These are phyloP conservation scores for Caenorhabditis auriculariae DNA, from an alignment of 2,888 invertebrate genomes.

Conservation along the genomic window DNA sequence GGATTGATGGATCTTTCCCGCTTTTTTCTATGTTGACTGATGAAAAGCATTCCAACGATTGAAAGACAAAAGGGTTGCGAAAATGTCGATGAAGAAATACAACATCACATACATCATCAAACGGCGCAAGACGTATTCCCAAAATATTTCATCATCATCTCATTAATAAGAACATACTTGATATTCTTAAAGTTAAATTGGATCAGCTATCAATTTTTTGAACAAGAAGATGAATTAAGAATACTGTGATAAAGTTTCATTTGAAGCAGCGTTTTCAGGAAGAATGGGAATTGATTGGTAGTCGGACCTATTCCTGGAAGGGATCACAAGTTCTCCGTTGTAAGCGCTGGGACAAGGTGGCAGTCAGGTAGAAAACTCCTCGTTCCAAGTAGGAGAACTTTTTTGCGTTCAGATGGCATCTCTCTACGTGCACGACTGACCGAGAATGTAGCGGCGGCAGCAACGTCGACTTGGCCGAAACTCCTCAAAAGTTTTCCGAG, in stretches of 20 bases:
- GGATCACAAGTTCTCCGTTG: conserved; percentile 38
- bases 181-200: no score
- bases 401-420: conserved; percentile 35
- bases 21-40: no score
- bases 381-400: background rate
- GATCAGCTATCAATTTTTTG: no score
- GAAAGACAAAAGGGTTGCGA: no score
- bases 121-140: no score
- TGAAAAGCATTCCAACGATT: no score
- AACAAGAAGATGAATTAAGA: no score
- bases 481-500: conserved; percentile 26
- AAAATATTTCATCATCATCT: no score
- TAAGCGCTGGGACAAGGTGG: conserved; percentile 47
- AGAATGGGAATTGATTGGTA: conserved; percentile 47
- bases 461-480: conserved; percentile 35
- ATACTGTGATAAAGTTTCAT: background rate
- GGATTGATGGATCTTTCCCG: no score
- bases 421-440: conserved; percentile 25
- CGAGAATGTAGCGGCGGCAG: conserved; percentile 33
- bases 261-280: background rate
- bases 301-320: conserved; percentile 41
- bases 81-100: no score
- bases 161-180: no score
- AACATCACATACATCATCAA: no score
- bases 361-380: conserved; percentile 37